Evolutionary conservation across 1,140 invertebrate genomes (phyloP).

Genomic region (Drosophila parabipectinata): DNA sequence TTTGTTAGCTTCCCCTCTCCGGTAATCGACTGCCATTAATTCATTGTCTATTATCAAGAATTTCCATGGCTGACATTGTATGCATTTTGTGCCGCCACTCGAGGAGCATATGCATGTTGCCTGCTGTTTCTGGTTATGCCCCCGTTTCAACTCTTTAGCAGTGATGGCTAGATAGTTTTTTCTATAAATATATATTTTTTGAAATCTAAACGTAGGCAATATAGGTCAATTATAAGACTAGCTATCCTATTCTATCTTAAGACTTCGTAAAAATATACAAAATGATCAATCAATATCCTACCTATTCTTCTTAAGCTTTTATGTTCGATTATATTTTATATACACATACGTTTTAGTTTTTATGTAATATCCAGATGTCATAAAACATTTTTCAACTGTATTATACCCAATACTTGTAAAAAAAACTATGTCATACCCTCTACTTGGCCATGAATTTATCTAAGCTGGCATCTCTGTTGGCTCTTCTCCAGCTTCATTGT

Average conservation of each 20-base stretch:
- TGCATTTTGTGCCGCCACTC: slow-evolving; percentile 73
- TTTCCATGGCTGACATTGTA: slow-evolving; percentile 78
- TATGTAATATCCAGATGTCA: too few relatives aligned
- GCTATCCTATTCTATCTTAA: too few relatives aligned
- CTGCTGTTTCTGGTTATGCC: slow-evolving; percentile 26
- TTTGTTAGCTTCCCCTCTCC: slow-evolving; percentile 29
- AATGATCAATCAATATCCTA: too few relatives aligned
- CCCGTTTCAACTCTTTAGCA: slow-evolving; percentile 10
- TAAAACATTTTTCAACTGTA: too few relatives aligned
- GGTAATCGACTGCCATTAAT: slow-evolving; percentile 79
- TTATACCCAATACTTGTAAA: too few relatives aligned
- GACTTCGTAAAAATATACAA: too few relatives aligned
- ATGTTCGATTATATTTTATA: neutral
- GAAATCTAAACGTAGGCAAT: neutral
- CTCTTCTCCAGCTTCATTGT: slow-evolving; percentile 62
- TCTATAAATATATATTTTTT: neutral
- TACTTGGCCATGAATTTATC: neutral
- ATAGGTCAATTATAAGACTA: too few relatives aligned
- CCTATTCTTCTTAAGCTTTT: too few relatives aligned
- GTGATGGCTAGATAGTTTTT: slow-evolving; percentile 4
- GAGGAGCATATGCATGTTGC: slow-evolving; percentile 63
- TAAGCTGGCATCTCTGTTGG: slow-evolving; percentile 7
- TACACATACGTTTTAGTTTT: too few relatives aligned
- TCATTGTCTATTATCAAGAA: slow-evolving; percentile 78
- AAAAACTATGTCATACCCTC: neutral